phyloP scores from a whole-genome alignment of 2,113 vertebrate species.

The Datnioides undecimradiatus region DNA sequence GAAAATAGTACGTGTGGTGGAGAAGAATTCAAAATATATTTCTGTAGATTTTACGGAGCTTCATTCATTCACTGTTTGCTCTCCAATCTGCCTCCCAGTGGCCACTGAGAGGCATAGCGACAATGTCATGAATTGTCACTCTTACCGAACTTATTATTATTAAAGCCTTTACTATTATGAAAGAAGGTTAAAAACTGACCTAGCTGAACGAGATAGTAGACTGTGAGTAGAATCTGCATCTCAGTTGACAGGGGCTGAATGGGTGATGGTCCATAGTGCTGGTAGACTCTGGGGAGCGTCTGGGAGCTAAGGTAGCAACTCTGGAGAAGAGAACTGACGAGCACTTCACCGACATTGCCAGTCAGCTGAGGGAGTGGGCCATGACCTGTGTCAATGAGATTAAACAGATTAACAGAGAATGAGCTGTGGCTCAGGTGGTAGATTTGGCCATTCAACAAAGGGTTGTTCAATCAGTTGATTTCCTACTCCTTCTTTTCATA shows the following conservation, averaged over 20 bases:
- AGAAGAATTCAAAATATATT: neutral
- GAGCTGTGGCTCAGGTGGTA: neutral
- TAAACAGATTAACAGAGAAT: slow-evolving; percentile 8
- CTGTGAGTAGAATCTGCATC: slow-evolving; percentile 96
- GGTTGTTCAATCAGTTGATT: neutral
- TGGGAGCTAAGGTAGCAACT: slow-evolving; percentile 94
- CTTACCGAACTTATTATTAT: neutral
- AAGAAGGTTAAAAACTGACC: slow-evolving; percentile 83
- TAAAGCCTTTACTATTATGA: neutral
- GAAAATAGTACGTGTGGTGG: neutral
- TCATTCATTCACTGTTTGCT: neutral
- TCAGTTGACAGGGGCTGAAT: slow-evolving; percentile 94
- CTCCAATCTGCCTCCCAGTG: neutral
- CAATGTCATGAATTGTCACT: neutral
- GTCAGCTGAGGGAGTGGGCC: slow-evolving; percentile 93
- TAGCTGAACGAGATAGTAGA: slow-evolving; percentile 98
- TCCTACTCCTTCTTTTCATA: neutral
- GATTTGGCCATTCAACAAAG: neutral
- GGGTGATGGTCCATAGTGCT: slow-evolving; percentile 88
- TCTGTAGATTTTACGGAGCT: neutral
- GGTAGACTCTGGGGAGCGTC: slow-evolving; percentile 90
- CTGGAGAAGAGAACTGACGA: slow-evolving; percentile 92
- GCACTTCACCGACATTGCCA: slow-evolving; percentile 91
- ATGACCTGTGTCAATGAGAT: slow-evolving; percentile 86
- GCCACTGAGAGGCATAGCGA: neutral